Base-by-base conservation (phyloP, 2,113 vertebrate genomes). In the Antennarius striatus region DNA sequence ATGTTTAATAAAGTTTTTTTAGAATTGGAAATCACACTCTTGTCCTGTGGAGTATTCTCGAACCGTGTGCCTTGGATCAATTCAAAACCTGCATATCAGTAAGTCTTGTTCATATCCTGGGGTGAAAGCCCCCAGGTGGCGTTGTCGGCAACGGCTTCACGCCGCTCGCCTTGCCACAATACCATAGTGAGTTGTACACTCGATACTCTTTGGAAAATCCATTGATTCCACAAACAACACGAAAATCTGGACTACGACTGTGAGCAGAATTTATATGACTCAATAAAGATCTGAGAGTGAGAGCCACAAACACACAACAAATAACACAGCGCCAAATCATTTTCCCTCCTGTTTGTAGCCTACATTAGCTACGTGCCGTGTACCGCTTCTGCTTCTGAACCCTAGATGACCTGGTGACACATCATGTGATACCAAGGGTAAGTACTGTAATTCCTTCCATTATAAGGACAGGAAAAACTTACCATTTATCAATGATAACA, bases 281-380 rank as follows among this genome's bases (percentile, higher is more conserved):
- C 28, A 66, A 36, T 73, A 60, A 48, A 66, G 49, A 22, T 22
- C 22, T 22, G 22, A 22, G 22, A 22, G 22, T 22, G 22, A 22
- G 22, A 22, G 22, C 22, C 22, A 22, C 22, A 22, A 22, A 22
- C 22, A 73, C 70, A 59, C 40, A 65, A 22, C 71, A 65, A 15
- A 66, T 59, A 39, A 60, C 54, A 47, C 61, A 66, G 42, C 17
- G 63, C 62, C 71, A 73, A 60, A 73, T 61, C 56, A 60, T 73
- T 22, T 22, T 22, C 47, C 11, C 40, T 2, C 5, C 39, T 4
- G 11, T 28, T 10, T 7, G 22, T 7, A 43, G 55, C 32, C 15
- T 39, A n/a, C n/a, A 17, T 42, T 42, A 56, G 36, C 9, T 22
- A 43, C n/a, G 15, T 22, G n/a, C n/a, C 1, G 22, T 22, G 22